phyloP scores from a whole-genome alignment of 2,113 vertebrate genomes.

The Ophiodon elongatus region DNA sequence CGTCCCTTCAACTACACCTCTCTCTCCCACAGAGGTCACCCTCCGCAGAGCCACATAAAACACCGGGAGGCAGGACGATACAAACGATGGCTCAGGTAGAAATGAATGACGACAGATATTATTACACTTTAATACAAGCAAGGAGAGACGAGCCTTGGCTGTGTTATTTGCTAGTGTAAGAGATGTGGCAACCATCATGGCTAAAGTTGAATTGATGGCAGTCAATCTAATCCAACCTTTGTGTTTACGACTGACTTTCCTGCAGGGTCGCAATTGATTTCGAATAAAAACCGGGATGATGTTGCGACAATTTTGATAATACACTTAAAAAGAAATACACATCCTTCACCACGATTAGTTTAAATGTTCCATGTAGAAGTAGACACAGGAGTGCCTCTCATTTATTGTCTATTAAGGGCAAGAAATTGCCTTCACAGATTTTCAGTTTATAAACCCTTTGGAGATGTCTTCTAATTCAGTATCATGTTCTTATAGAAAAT shows the following conservation, averaged over 20 bases:
- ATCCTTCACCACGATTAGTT: background rate
- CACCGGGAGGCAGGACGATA: constrained; percentile 31
- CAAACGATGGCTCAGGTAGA: constrained; percentile 26
- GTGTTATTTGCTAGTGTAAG: constrained; percentile 5
- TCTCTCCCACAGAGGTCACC: constrained; percentile 45
- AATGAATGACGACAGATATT: constrained; percentile 59
- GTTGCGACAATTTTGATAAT: background rate
- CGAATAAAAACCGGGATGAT: background rate
- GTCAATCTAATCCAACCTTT: constrained; percentile 15
- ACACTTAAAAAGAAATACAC: background rate
- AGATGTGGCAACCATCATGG: background rate
- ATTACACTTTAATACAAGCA: constrained; percentile 36
- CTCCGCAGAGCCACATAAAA: constrained; percentile 59
- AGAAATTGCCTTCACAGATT: background rate
- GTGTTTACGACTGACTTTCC: constrained; percentile 4
- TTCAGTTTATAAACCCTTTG: constrained; percentile 11
- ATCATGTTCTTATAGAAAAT: constrained; percentile 7
- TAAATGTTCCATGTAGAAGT: background rate
- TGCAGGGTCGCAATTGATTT: constrained; percentile 1
- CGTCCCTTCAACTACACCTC: constrained; percentile 37
- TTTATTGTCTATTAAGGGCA: background rate
- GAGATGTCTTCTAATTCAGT: background rate
- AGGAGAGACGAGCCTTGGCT: constrained; percentile 29
- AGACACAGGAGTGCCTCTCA: background rate
- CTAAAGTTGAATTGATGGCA: constrained; percentile 17